Conservation (phyloP, 2,797 vertebrate species). For the Mormyrops boulengeri region DNA sequence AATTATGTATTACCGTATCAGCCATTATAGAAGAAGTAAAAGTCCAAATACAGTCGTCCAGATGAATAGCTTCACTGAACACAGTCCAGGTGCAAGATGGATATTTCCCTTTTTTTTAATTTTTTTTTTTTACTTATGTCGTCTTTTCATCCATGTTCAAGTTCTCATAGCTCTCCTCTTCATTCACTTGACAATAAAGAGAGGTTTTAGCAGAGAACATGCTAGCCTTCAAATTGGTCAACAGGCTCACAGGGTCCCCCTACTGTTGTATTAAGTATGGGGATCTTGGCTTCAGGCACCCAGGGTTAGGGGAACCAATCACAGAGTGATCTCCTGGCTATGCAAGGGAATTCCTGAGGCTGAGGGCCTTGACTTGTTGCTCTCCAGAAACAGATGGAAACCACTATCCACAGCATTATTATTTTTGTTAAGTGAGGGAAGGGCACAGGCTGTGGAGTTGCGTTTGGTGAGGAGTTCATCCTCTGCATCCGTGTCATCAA, state of each 20-base stretch:
- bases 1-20: constrained; percentile 99
- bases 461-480: constrained; percentile 96
- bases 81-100: background rate
- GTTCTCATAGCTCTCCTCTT: background rate
- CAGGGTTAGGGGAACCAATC: constrained; percentile 61
- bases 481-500: constrained; percentile 96
- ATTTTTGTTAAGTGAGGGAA: constrained; percentile 93
- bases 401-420: constrained; percentile 95
- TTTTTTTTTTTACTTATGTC: background rate
- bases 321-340: constrained; percentile 99
- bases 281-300: background rate
- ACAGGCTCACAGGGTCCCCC: background rate
- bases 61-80: constrained; percentile 1
- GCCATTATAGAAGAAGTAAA: constrained; percentile 92
- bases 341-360: constrained; percentile 92
- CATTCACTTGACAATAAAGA: background rate
- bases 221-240: background rate
- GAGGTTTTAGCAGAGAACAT: background rate
- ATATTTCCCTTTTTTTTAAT: background rate
- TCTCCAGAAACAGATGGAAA: constrained; percentile 86
- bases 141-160: background rate
- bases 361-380: constrained; percentile 84
- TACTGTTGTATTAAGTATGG: background rate
- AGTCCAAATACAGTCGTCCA: constrained; percentile 62
- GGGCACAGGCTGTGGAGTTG: constrained; percentile 67